These are phyloP conservation scores for Craseonycteris thonglongyai DNA, from an alignment of 2,113 vertebrate species.

Conservation along the genomic window DNA sequence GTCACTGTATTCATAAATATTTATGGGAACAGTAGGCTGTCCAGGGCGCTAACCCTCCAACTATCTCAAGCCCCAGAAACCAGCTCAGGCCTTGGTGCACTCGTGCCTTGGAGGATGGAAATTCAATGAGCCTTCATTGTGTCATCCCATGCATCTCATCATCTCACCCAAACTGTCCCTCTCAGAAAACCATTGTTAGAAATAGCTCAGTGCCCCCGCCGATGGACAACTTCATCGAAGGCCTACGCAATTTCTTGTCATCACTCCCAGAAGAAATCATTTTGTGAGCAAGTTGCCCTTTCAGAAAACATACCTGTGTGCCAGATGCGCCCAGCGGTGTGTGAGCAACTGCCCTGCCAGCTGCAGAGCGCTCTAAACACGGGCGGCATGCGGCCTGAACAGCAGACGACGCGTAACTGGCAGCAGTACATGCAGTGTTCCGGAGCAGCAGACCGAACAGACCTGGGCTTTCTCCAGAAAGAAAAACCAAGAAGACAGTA, in stretches of 20 bases:
- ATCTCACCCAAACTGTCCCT: background rate
- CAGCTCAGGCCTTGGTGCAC: background rate
- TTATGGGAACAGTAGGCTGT: background rate
- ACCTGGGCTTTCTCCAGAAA: background rate
- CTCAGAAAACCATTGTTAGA: background rate
- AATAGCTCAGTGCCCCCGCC: background rate
- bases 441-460: background rate
- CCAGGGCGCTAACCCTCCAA: background rate
- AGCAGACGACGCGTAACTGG: background rate
- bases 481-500: background rate
- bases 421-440: background rate
- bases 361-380: constrained; percentile 28
- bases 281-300: background rate
- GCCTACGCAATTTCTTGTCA: background rate
- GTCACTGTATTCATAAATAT: background rate
- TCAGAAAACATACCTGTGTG: constrained; percentile 26
- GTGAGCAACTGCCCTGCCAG: constrained; percentile 26
- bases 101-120: background rate
- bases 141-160: background rate
- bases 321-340: constrained; percentile 58
- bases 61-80: background rate
- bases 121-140: background rate
- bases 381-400: background rate
- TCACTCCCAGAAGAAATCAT: constrained; percentile 19
- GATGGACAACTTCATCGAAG: background rate